Evolutionary conservation across 2,113 vertebrate species (phyloP), one percentile per base, ranked within the genome.

Genomic region (Notarius quadriscutis): DNA sequence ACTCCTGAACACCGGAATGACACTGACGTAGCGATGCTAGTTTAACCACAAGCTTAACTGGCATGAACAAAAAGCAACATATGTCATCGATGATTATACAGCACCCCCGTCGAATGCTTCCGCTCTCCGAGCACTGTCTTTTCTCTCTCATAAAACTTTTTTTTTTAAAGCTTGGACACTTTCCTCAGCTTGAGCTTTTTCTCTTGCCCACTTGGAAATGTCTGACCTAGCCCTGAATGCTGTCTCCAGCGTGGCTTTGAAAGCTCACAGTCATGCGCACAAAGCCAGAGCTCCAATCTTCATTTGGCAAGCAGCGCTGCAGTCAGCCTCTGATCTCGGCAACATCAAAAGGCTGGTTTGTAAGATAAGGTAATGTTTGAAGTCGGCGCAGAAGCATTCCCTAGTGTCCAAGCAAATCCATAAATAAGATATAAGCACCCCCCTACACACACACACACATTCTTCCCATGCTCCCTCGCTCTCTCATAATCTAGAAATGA

Each of bases 361-460:
- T 95, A 96, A 96, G 96, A 96, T 96, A 95, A 96, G 95, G 96
- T 95, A 92, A 95, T 94, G 96, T 95, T 94, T 97, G 96, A 96
- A 96, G 96, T 95, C 96, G 95, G 94, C 95, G 95, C 93, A 93
- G 95, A 95, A 93, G 94, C 95, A 95, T 95, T 97, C 96, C 97
- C 96, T 90, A 92, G 96, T 95, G 96, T 96, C 96, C 97, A 96
- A 96, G 95, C 95, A 96, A 97, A 96, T 95, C 96, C 96, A 96
- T 96, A 97, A 97, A 97, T 96, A 97, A 97, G 95, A 97, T 95
- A 96, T 93, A 96, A 97, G 95, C 95, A 95, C 95, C 62, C 79
- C 55, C 92, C 91, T 53, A 72, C 77, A 60, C 57, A 0, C 5
- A 63, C 75, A 15, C 63, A 48, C 75, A 78, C 82, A 58, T 78